Conservation (phyloP, 2,888 invertebrate genomes). For the Sinotaia quadrata region DNA sequence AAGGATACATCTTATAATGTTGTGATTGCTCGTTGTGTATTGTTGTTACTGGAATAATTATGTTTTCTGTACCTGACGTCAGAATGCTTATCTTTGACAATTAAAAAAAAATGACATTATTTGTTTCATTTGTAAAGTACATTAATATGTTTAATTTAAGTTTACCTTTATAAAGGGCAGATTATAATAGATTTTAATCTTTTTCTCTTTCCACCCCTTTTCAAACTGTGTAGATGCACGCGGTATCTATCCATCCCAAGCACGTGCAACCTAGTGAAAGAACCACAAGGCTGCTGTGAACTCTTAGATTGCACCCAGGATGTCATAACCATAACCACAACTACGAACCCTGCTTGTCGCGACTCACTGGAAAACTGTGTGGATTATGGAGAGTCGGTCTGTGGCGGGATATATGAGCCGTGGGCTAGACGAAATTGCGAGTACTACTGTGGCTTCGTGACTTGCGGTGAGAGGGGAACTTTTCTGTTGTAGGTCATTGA, state of each 20-base stretch:
- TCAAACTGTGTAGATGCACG: slow-evolving; percentile 47
- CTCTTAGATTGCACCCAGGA: slow-evolving; percentile 38
- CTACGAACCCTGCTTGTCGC: slow-evolving; percentile 39
- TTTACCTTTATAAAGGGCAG: no score
- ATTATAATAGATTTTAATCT: no score
- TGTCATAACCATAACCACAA: slow-evolving; percentile 30
- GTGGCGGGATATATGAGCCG: slow-evolving; percentile 39
- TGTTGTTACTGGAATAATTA: no score
- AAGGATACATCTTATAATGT: no score
- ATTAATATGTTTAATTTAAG: no score
- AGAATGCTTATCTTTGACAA: no score
- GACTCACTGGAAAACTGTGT: slow-evolving; percentile 48
- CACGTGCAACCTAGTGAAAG: slow-evolving; percentile 47
- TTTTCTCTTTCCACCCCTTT: no score
- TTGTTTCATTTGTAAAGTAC: no score
- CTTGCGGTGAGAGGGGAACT: slow-evolving; percentile 2
- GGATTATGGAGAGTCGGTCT: slow-evolving; percentile 44
- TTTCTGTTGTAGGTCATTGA: no score
- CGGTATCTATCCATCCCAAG: slow-evolving; percentile 47
- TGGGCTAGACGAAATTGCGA: slow-evolving; percentile 55
- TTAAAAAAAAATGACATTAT: no score
- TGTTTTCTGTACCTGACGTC: no score
- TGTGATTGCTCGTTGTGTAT: no score
- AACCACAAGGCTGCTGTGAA: slow-evolving; percentile 50
- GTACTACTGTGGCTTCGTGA: slow-evolving; percentile 40